phyloP scores from a whole-genome alignment of 2,888 invertebrate species.

The Volucella inanis region DNA sequence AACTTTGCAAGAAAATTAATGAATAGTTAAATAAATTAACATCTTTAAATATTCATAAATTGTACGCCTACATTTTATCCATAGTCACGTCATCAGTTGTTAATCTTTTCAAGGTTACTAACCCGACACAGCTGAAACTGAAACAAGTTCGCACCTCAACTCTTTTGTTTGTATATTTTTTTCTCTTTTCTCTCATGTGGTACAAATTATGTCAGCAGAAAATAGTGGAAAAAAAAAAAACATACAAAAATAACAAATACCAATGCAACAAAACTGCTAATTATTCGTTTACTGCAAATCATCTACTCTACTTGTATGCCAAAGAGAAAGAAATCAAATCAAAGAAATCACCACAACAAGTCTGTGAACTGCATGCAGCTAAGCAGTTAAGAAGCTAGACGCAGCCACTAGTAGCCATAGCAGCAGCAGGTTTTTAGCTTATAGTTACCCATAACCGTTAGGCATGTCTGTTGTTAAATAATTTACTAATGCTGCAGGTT shows the following conservation, averaged over 20 bases:
- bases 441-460: slow-evolving; percentile 42
- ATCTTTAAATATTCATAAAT: not conserved
- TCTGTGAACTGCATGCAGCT: slow-evolving; percentile 34
- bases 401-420: not conserved
- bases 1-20: slow-evolving; percentile 14
- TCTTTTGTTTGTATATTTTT: slow-evolving; percentile 47
- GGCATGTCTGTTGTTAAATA: slow-evolving; percentile 56
- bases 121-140: not conserved
- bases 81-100: slow-evolving; percentile 13
- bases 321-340: slow-evolving; percentile 14
- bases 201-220: slow-evolving; percentile 37
- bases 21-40: slow-evolving; percentile 16
- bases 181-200: not conserved
- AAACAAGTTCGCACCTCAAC: slow-evolving; percentile 58
- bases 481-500: slow-evolving; percentile 51
- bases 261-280: slow-evolving; percentile 56
- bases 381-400: too few relatives aligned
- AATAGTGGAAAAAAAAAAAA: not conserved
- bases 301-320: slow-evolving; percentile 4
- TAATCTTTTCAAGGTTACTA: slow-evolving; percentile 30
- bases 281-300: slow-evolving; percentile 47
- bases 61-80: slow-evolving; percentile 15
- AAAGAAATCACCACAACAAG: slow-evolving; percentile 39
- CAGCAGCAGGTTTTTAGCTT: slow-evolving; percentile 48
- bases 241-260: slow-evolving; percentile 18